These are phyloP conservation scores for Phasianus colchicus DNA, from an alignment of 2,113 vertebrate genomes.

Conservation along the genomic window DNA sequence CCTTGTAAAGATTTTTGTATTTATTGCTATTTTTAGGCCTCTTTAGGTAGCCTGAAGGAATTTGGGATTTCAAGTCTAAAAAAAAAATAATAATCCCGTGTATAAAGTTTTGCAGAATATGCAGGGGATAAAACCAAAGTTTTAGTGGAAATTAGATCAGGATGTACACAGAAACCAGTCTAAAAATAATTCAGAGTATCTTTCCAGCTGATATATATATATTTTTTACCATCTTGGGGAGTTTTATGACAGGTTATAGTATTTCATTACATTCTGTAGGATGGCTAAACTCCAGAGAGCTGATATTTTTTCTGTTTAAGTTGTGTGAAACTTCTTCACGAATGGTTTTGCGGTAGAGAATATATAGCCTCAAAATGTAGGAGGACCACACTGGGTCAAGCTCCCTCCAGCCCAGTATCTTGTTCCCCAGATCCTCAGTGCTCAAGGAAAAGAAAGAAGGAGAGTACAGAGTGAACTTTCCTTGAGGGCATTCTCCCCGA, in stretches of 20 bases:
- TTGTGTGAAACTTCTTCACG: neutral
- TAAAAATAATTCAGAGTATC: slow-evolving; percentile 24
- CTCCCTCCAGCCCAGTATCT: neutral
- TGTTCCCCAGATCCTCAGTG: neutral
- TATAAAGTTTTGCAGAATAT: neutral
- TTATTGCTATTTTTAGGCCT: slow-evolving; percentile 38
- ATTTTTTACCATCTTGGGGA: slow-evolving; percentile 2
- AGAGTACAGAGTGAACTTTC: neutral
- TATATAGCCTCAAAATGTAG: neutral
- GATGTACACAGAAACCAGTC: neutral
- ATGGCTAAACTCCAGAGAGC: slow-evolving; percentile 24
- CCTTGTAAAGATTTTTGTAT: slow-evolving; percentile 5
- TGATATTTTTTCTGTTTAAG: neutral
- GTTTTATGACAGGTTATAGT: neutral
- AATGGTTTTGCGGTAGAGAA: neutral
- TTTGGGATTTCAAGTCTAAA: neutral
- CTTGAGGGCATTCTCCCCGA: neutral
- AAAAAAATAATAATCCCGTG: neutral
- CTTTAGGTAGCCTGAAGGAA: slow-evolving; percentile 35
- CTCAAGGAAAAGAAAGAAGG: neutral
- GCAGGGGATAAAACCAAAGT: neutral
- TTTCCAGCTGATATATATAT: neutral
- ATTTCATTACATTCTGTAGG: neutral
- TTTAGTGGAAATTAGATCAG: slow-evolving; percentile 33
- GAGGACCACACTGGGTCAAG: neutral